Base-by-base conservation (phyloP, 2,113 vertebrate genomes). In the Sialia sialis region DNA sequence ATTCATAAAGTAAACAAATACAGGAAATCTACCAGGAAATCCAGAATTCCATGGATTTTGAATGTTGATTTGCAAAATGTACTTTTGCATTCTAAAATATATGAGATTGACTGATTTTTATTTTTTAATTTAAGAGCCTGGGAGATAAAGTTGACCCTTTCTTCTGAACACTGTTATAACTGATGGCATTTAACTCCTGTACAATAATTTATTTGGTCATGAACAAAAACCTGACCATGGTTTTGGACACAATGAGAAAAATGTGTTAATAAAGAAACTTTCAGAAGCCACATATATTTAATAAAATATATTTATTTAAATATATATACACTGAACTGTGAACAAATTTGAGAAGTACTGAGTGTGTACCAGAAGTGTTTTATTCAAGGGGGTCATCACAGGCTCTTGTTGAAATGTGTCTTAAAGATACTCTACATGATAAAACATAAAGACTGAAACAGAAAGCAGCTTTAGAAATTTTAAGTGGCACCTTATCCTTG, bases 341-440 rank as follows among this genome's bases (percentile, higher is more conserved):
- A 41, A 41, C 26, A 58, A 41, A 59, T 48, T 17, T 63, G 56
- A 54, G 8, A 18, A 51, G 8, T 6, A 36, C 10, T 48, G 2
- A 21, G 13, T 26, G 5, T 38, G 4, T 55, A 66, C 9, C 18
- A 0, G 5, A 21, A 55, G 3, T 30, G 13, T 52, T 90, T 56
- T 60, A 64, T 49, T 48, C 1, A 1, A 20, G 22, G 23, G 43
- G 15, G 5, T 48, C 7, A 73, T 11, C 9, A 7, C 0, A 44
- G 38, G 9, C 15, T 74, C 17, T 20, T 58, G 2, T 26, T 14
- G 5, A 76, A 95, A 80, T 16, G 12, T 29, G 25, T 48, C 23
- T 54, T 56, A 73, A 32, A n/a, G 21, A 21, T 6, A 27, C 1
- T 48, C 21, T 13, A 20, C 13, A 48, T n/a, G 79, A 48, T 51